A percentile compares a stretch with the other conserved stretches of the same genome.
Conservation (phyloP, 2,797 vertebrate genomes). For the Dicrostonyx torquatus region DNA sequence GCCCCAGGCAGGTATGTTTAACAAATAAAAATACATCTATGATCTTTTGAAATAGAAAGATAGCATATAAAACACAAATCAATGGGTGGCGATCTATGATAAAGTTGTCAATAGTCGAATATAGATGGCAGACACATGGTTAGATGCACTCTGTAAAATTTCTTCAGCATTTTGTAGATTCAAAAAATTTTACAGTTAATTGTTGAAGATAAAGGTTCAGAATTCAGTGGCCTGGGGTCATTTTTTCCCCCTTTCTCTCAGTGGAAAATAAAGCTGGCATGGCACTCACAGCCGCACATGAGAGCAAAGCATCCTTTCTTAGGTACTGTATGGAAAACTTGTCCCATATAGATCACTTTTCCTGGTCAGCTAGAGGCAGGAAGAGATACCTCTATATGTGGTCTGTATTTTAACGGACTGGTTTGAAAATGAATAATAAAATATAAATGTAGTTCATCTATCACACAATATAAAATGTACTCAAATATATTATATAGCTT, state of each 20-base stretch:
- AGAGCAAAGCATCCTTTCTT: not conserved
- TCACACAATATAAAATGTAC: not conserved
- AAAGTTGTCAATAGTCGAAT: not conserved
- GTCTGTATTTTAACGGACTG: constrained; percentile 24
- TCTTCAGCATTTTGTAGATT: not conserved
- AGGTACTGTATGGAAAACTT: not conserved
- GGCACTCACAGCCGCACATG: not conserved
- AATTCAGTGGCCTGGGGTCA: not conserved
- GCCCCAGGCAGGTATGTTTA: not conserved
- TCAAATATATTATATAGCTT: not conserved
- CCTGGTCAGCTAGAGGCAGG: not conserved
- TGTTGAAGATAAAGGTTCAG: not conserved
- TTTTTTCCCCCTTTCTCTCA: not conserved
- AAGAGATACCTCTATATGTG: not conserved
- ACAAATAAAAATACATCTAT: not conserved
- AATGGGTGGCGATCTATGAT: not conserved
- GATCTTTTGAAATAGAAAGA: not conserved
- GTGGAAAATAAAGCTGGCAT: not conserved
- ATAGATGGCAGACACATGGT: not conserved
- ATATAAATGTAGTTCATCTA: not conserved
- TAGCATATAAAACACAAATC: not conserved
- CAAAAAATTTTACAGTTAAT: constrained; percentile 30
- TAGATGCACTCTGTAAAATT: not conserved
- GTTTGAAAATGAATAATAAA: constrained; percentile 47
- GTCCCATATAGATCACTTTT: not conserved